These are phyloP conservation scores for Rhaphigaster nebulosa DNA, from an alignment of 2,888 invertebrate species.

Conservation along the genomic window DNA sequence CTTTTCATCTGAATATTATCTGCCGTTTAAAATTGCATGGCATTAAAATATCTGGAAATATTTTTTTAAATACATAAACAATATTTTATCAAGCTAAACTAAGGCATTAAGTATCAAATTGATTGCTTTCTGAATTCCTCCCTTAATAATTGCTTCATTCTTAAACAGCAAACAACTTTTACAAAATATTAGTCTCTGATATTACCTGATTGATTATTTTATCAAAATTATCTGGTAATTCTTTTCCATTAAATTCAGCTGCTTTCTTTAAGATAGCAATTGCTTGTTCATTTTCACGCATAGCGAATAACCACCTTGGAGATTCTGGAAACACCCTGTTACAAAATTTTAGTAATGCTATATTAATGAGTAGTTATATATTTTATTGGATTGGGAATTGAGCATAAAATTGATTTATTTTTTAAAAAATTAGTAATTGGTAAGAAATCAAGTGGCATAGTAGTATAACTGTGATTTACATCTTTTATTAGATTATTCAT, in stretches of 20 bases:
- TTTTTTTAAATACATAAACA: no score
- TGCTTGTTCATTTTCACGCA: slow-evolving; percentile 80
- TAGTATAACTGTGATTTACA: no score
- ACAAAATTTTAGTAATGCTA: slow-evolving; percentile 60
- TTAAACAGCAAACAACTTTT: background rate
- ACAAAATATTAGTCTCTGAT: no score
- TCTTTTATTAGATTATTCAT: no score
- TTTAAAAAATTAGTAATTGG: no score
- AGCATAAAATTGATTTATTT: background rate
- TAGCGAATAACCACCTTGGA: slow-evolving; percentile 81
- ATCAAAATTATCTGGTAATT: slow-evolving; percentile 70
- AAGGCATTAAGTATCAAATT: background rate
- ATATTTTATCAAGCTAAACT: background rate
- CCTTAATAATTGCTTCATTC: background rate
- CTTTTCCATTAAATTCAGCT: slow-evolving; percentile 76
- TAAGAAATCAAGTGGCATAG: no score
- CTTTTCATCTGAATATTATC: background rate
- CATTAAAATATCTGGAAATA: no score
- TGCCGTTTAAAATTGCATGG: background rate
- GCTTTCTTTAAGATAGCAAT: slow-evolving; percentile 76
- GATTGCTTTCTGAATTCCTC: background rate
- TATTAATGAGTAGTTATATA: no score
- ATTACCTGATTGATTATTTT: slow-evolving; percentile 31
- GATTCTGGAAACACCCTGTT: slow-evolving; percentile 82
- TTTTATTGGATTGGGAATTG: no score